Base-by-base conservation (phyloP, 2,797 vertebrate genomes). In the Carcharodon carcharias region DNA sequence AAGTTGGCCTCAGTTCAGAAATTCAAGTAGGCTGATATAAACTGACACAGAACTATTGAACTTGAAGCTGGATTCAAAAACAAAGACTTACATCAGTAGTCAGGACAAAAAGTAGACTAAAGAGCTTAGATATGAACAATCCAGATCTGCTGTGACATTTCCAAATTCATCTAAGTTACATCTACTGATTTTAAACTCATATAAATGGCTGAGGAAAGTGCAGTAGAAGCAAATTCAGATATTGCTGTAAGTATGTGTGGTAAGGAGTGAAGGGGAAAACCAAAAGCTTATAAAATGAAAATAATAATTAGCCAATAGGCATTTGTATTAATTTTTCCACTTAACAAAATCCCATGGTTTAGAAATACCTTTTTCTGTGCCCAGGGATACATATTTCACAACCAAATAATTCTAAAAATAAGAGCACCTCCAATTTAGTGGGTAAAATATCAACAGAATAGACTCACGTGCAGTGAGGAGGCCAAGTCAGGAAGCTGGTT, bases 1-100 rank as follows among this genome's bases (percentile, higher is more conserved):
- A 73, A 26, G 18, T 56, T 95, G 40, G 94, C 67, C 50, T 35
- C 94, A 95, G 26, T 95, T 54, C 50, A 95, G 94, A 71, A 56
- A 95, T 65, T 93, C n/a, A 65, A 67, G 7, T 91, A 65, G 61
- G 73, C 67, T 95, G 45, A 95, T 77, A 50, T 31, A 73, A 95
- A 95, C 94, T 56, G 69, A 95, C 65, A 56, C 26, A 56, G 50
- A 95, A 73, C 28, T 56, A 95, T 69, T 56, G 69, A 73, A 95
- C 21, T 56, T 54, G n/a, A 65, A 40, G n/a, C 35, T 67, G 61
- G 63, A 26, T 65, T 93, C 8, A 65, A 93, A 45, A 7, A 16
- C 65, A 93, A 26, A 40, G 6, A 35, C 67, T 95, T 54, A 95
- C 31, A 73, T 95, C 67, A 95, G 50, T 54, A 77, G 45, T 71